Conservation (phyloP, 2,888 invertebrate genomes). For the Pocota personata region DNA sequence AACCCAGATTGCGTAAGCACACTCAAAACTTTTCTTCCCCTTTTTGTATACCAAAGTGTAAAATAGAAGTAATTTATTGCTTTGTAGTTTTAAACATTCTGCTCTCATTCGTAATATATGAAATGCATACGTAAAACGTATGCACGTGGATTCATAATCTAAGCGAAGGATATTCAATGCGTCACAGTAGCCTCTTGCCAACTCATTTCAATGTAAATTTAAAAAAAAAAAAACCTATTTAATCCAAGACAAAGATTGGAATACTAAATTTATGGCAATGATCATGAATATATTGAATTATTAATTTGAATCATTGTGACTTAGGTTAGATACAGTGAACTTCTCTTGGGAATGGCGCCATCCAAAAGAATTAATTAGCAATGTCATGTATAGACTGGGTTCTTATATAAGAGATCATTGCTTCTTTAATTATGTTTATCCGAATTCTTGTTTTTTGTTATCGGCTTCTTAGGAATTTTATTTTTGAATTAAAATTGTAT, state of each 20-base stretch:
- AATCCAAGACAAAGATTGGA: background rate
- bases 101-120: conserved; percentile 3
- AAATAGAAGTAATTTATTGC: background rate
- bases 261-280: conserved; percentile 17
- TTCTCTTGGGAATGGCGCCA: background rate
- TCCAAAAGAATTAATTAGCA: background rate
- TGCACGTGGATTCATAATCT: conserved; percentile 21
- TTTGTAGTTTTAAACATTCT: background rate
- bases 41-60: background rate
- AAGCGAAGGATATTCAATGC: background rate
- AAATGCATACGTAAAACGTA: background rate
- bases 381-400: background rate
- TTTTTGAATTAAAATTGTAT: background rate
- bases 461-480: background rate
- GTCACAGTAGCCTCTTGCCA: background rate
- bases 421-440: conserved; percentile 5
- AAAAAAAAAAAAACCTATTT: background rate
- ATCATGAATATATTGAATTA: conserved; percentile 19
- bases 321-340: background rate
- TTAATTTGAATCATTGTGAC: background rate
- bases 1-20: background rate
- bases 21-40: background rate
- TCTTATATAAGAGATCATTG: background rate
- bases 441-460: background rate
- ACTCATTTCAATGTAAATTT: background rate